A percentile compares a stretch with the other conserved stretches of the same genome.
Conservation (phyloP, 2,797 vertebrate species). For the Gephyroberyx darwinii region DNA sequence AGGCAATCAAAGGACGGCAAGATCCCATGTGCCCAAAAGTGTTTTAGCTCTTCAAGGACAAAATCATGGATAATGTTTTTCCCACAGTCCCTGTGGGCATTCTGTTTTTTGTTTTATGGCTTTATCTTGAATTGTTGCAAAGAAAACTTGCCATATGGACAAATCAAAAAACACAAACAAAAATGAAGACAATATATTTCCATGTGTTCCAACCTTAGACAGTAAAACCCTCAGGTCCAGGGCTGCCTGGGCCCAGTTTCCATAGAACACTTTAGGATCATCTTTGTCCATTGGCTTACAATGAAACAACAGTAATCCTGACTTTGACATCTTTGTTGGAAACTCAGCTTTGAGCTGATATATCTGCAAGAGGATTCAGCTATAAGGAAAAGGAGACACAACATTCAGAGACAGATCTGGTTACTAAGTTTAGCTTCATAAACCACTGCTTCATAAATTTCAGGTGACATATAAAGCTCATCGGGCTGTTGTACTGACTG, state of each 20-base stretch:
- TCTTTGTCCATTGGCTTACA: slow-evolving; percentile 44
- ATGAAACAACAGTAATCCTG: slow-evolving; percentile 22
- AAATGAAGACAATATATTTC: not conserved
- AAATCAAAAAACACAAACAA: slow-evolving; percentile 14
- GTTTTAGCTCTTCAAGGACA: slow-evolving; percentile 4
- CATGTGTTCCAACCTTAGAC: not conserved
- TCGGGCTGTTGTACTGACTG: slow-evolving; percentile 27
- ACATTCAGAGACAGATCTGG: not conserved
- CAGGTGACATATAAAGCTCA: slow-evolving; percentile 36
- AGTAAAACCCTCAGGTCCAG: not conserved
- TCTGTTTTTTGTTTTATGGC: slow-evolving; percentile 4
- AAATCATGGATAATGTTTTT: not conserved
- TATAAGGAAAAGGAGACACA: slow-evolving; percentile 30
- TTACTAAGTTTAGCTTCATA: slow-evolving; percentile 31
- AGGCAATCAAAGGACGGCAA: no score
- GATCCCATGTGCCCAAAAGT: not conserved
- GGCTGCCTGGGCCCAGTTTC: slow-evolving; percentile 11
- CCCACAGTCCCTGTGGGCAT: not conserved
- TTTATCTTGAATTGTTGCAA: slow-evolving; percentile 4
- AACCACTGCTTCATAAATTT: slow-evolving; percentile 43
- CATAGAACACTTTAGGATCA: slow-evolving; percentile 38
- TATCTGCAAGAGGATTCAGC: slow-evolving; percentile 20
- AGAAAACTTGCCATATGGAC: not conserved
- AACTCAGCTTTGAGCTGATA: slow-evolving; percentile 25
- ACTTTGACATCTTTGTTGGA: slow-evolving; percentile 30